Base-by-base conservation (phyloP, 1,140 invertebrate genomes). In the Drosophila tsacasi region DNA sequence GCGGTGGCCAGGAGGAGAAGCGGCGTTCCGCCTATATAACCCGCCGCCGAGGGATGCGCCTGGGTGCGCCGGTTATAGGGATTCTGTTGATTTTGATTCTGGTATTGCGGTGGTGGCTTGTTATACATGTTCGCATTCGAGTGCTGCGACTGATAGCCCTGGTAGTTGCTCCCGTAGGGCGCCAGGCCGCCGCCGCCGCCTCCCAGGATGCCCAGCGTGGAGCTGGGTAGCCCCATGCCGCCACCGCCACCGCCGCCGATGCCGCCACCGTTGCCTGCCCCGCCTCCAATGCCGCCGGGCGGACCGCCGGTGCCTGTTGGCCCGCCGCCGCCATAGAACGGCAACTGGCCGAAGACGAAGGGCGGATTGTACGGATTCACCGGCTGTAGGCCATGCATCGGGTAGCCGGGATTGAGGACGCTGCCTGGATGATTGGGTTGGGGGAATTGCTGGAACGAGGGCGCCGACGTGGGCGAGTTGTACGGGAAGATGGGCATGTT, bases 401-500 rank as follows among this genome's bases (percentile, higher is more conserved):
- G 92, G 47, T 84, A 86, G 60, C 90, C 86, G n/a, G 92, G 92
- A 83, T 92, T 93, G 60, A 89, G 83, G 37, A 84, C 82, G 67
- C 81, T 91, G 79, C 91, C 92, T 87, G 91, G 91, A 92, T 92
- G 91, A 50, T 92, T 91, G 60, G 91, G 83, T 92, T 93, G 92
- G 60, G 87, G 91, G 81, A 93, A 92, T 74, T 93, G 91, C 82
- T 92, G 91, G 83, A 92, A 91, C 61, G 89, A 79, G 58, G 91
- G 92, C 68, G 90, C 81, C 78, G 72, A 67, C 75, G 92, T 93
- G 39, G 92, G 90, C 62, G 91, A 91, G 57, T 93, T 92, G 69
- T 91, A 92, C 40, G 92, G 92, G 58, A 93, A 93, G 42, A 93
- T 93, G 61, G 92, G 92, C 75, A 93, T 76, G 75, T 93, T 93